A percentile compares a stretch with the other conserved stretches of the same genome.
phyloP scores from a whole-genome alignment of 1,140 invertebrate genomes.

The Wasmannia auropunctata region DNA sequence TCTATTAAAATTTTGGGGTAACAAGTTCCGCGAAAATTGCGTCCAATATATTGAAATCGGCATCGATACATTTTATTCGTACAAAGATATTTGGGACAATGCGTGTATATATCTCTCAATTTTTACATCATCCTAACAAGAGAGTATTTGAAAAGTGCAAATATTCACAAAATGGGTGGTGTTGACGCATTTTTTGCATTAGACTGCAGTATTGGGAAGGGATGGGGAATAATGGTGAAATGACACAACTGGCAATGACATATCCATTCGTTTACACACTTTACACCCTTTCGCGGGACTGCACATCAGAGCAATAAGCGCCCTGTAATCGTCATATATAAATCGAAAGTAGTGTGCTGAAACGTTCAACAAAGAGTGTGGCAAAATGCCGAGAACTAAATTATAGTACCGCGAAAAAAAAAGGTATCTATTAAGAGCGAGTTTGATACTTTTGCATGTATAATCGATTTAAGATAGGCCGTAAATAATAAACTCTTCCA shows the following conservation, averaged over 20 bases:
- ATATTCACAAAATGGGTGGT: conserved; percentile 8
- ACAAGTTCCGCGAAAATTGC: conserved; percentile 19
- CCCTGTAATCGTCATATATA: conserved; percentile 73
- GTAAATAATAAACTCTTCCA: background rate
- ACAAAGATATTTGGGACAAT: conserved; percentile 1
- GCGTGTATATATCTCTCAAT: background rate
- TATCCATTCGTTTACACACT: conserved; percentile 44
- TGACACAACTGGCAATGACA: conserved; percentile 19
- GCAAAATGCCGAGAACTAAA: conserved; percentile 59
- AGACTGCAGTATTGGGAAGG: background rate
- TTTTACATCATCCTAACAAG: background rate
- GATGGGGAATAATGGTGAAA: background rate
- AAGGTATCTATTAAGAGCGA: background rate
- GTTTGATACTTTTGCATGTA: background rate
- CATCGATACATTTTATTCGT: conserved; percentile 24
- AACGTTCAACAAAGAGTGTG: conserved; percentile 53
- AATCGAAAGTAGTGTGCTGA: conserved; percentile 72
- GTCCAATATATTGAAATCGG: conserved; percentile 18
- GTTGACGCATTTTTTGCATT: conserved; percentile 21
- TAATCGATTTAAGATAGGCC: background rate
- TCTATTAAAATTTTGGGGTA: conserved; percentile 6
- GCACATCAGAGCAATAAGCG: conserved; percentile 58
- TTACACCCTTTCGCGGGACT: background rate
- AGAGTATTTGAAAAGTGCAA: conserved; percentile 13
- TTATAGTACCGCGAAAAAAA: conserved; percentile 18